phyloP scores from a whole-genome alignment of 2,888 invertebrate genomes.

The Rhingia rostrata region DNA sequence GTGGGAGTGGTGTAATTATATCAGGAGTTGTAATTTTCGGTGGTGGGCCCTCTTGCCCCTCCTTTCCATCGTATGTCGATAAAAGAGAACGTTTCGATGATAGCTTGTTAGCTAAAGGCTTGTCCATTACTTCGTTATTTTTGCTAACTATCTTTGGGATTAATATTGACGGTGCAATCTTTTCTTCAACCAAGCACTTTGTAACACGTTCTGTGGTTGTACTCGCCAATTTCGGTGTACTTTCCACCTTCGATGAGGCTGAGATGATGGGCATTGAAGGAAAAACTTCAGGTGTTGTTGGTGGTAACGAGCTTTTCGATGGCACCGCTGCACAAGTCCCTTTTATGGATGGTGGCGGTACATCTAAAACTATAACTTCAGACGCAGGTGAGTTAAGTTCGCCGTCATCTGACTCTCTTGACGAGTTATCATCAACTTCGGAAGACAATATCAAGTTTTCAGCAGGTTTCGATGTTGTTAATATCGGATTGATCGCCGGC shows the following conservation, averaged over 20 bases:
- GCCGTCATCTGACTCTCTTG: conserved; percentile 14
- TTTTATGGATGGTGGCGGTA: not conserved
- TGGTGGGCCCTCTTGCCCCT: not conserved
- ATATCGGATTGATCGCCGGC: conserved; percentile 40
- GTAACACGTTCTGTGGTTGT: not conserved
- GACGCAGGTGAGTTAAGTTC: not conserved
- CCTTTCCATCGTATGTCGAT: not conserved
- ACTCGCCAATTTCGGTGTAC: not conserved
- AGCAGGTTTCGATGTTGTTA: conserved; percentile 1
- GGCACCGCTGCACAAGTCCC: not conserved
- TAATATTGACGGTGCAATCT: not conserved
- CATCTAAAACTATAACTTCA: not conserved
- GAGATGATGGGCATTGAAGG: conserved; percentile 36
- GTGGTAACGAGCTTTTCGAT: not conserved
- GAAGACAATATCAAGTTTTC: not conserved
- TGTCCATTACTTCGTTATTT: not conserved
- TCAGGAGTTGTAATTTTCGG: not conserved
- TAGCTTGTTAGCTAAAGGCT: not conserved
- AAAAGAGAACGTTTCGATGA: not conserved
- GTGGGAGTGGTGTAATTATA: not conserved
- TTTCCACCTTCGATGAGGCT: conserved; percentile 14
- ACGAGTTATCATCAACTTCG: conserved; percentile 24
- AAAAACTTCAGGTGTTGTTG: not conserved
- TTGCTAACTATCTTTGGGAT: not conserved
- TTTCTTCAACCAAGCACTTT: no score